Evolutionary conservation across 2,797 vertebrate species (phyloP).

Genomic region (Sus cebifrons): DNA sequence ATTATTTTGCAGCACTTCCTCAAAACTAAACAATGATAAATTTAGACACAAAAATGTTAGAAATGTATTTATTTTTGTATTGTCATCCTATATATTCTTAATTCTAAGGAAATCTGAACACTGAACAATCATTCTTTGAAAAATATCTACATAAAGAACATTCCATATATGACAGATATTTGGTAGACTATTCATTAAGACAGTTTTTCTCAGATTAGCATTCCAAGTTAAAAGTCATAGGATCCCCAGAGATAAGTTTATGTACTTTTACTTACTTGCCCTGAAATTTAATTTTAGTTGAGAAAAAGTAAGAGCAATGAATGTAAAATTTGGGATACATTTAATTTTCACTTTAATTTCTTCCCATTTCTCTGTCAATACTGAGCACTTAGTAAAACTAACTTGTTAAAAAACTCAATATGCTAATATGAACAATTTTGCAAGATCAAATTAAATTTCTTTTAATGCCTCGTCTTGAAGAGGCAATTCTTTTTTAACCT

Average conservation of each 20-base stretch:
- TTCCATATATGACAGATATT: conserved; percentile 40
- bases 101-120: conserved; percentile 46
- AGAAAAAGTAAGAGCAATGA: conserved; percentile 62
- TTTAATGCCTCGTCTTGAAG: conserved; percentile 60
- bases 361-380: conserved; percentile 69
- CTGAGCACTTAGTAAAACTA: conserved; percentile 57
- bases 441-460: conserved; percentile 59
- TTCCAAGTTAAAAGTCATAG: conserved; percentile 55
- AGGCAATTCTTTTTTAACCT: conserved; percentile 65
- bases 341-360: conserved; percentile 72
- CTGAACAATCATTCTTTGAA: conserved; percentile 57
- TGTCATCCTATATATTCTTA: not conserved
- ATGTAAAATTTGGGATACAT: conserved; percentile 66
- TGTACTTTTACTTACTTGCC: conserved; percentile 57
- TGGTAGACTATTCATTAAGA: conserved; percentile 38
- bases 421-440: conserved; percentile 59
- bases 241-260: conserved; percentile 48
- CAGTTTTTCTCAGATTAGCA: conserved; percentile 65
- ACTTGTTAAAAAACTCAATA: conserved; percentile 73
- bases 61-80: conserved; percentile 37
- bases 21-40: conserved; percentile 59
- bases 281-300: conserved; percentile 73
- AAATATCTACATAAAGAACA: conserved; percentile 37
- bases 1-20: conserved; percentile 38
- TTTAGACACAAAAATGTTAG: conserved; percentile 61